These are phyloP conservation scores for Andrena fulva DNA, from an alignment of 2,888 invertebrate genomes.

Conservation along the genomic window DNA sequence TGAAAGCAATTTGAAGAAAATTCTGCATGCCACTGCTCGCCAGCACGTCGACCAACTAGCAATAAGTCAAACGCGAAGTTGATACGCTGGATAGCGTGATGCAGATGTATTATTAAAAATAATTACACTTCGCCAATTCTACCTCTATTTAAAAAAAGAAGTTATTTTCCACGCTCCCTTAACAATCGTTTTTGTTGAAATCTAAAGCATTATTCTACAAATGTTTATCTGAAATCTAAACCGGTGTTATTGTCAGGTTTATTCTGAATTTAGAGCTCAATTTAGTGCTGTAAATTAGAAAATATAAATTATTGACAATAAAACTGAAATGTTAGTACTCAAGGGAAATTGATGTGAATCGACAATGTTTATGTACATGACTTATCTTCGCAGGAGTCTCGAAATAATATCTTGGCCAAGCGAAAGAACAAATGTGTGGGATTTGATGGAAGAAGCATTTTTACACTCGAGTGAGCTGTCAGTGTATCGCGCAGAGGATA, in stretches of 20 bases:
- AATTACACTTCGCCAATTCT: no score
- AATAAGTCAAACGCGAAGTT: background rate
- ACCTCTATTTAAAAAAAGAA: no score
- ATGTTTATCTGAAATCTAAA: background rate
- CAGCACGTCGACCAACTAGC: background rate
- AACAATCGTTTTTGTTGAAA: background rate
- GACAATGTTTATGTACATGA: no score
- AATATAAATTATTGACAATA: no score
- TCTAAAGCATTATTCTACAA: background rate
- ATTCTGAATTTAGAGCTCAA: no score
- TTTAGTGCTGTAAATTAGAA: no score
- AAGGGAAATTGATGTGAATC: background rate
- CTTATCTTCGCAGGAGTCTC: no score
- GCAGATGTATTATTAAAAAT: no score
- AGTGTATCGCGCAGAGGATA: background rate
- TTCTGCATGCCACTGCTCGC: background rate
- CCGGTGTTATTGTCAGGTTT: no score
- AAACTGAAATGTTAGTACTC: no score
- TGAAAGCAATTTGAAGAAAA: conserved; percentile 28
- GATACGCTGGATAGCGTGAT: background rate
- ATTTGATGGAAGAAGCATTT: background rate
- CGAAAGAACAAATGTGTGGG: background rate
- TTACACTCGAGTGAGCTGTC: background rate
- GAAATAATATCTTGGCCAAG: no score
- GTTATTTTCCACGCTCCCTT: no score